Base-by-base conservation (phyloP, 2,888 invertebrate species). In the Perdita meconis region DNA sequence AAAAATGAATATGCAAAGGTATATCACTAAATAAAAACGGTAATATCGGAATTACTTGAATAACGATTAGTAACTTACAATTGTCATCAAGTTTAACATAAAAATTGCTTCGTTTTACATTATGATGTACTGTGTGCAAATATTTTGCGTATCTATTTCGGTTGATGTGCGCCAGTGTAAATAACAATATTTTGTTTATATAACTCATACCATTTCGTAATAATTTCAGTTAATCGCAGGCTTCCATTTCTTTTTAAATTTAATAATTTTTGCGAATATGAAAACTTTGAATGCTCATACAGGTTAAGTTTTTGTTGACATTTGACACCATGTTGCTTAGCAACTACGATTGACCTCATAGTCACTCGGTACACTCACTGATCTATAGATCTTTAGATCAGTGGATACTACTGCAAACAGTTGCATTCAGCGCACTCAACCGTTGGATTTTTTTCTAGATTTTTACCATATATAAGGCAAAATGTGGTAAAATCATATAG, bases 11-110 rank as follows among this genome's bases (percentile, higher is more conserved):
- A 1, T 8, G n/a, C 1, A 0, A 10, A 36, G 6, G 2, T 24
- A 30, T 16, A 30, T 12, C 30, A n/a, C n/a, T n/a, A n/a, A n/a
- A n/a, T n/a, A n/a, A n/a, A n/a, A n/a, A n/a, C n/a, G n/a, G n/a
- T n/a, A n/a, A n/a, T n/a, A n/a, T n/a, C 6, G 30, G 2, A 30
- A 30, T 30, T 30, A 22, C 30, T 8, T 30, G 16, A 36, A n/a
- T 22, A n/a, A 51, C 6, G 13, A 36, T 30, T 8, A 16, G 22
- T 63, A 40, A 42, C 77, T 70, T 88, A 88, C 89, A 85, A 63
- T 83, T 72, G 26, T 88, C 72, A 30, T 83, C 78, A 50, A 88
- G 63, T 70, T 88, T 86, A 22, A 89, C 76, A 55, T 84, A 89
- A 67, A 89, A 89, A 63, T 85, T 76, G n/a, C 80, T 85, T 22